phyloP scores from a whole-genome alignment of 1,140 invertebrate species.

The Heliconius eleuchia region DNA sequence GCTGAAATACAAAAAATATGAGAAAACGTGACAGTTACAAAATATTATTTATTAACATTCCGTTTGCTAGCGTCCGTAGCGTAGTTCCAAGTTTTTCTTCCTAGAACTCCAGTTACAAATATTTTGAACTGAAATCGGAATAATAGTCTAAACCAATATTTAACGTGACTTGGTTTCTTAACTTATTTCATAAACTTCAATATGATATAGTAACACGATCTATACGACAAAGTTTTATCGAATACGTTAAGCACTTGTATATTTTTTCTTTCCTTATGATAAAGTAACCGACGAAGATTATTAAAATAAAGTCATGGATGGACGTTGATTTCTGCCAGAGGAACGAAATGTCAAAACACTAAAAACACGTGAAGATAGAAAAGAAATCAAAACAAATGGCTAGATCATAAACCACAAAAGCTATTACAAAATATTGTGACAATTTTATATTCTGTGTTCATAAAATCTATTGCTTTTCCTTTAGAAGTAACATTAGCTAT shows the following conservation, averaged over 20 bases:
- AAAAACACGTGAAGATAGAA: too few species aligned
- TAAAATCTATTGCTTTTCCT: background rate
- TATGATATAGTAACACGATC: background rate
- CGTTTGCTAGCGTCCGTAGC: background rate
- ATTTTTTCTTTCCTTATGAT: background rate
- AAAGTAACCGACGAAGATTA: too few species aligned
- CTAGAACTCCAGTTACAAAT: background rate
- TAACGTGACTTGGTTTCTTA: slow-evolving; percentile 13
- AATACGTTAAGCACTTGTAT: background rate
- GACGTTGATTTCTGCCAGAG: too few species aligned
- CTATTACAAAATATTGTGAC: too few species aligned
- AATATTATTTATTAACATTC: background rate
- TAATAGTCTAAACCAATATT: background rate
- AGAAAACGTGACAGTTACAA: too few species aligned
- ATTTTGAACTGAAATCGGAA: background rate
- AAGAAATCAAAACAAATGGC: too few species aligned
- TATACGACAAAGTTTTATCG: background rate
- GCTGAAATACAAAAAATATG: too few species aligned
- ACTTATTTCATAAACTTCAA: background rate
- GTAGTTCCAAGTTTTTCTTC: background rate
- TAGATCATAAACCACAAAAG: too few species aligned
- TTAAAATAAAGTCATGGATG: too few species aligned
- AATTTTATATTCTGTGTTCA: background rate
- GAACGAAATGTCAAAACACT: too few species aligned
- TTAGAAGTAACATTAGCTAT: slow-evolving; percentile 1